Evolutionary conservation across 2,888 invertebrate genomes (phyloP).

Genomic region (Timandra comae): DNA sequence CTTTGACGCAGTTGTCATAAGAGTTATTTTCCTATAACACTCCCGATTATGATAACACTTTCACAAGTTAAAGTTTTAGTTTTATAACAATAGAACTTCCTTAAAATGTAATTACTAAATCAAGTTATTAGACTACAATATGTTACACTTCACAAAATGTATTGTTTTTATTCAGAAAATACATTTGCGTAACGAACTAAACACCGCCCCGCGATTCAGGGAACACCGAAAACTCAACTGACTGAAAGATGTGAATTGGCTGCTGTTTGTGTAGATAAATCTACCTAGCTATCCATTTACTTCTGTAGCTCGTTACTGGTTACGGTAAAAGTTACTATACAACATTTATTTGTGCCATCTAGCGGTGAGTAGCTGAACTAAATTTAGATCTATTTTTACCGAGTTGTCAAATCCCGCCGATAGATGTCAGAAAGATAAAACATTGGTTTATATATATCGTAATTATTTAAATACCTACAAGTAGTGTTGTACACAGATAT

Average conservation of each 20-base stretch:
- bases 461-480: too few relatives aligned
- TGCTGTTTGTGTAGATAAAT: conserved; percentile 24
- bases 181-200: conserved; percentile 62
- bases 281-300: too few relatives aligned
- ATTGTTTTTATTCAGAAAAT: conserved; percentile 50
- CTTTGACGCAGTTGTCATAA: conserved; percentile 38
- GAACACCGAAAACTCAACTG: conserved; percentile 64
- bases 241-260: conserved; percentile 45
- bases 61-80: too few relatives aligned
- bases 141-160: too few relatives aligned
- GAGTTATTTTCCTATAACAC: conserved; percentile 43
- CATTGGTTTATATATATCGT: too few relatives aligned
- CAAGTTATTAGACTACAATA: too few relatives aligned
- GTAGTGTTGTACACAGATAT: too few relatives aligned
- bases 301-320: too few relatives aligned
- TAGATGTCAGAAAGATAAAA: conserved; percentile 1
- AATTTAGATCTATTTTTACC: not conserved
- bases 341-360: conserved; percentile 32
- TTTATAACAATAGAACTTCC: too few relatives aligned
- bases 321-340: too few relatives aligned
- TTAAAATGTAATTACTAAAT: too few relatives aligned
- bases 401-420: not conserved
- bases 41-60: not conserved
- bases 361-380: conserved; percentile 34
- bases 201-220: conserved; percentile 61